Percentiles rank a stretch among this genome's conserved stretches.
These are phyloP conservation scores for Eumerus sabulonum DNA, from an alignment of 2,888 invertebrate genomes.

Conservation along the genomic window DNA sequence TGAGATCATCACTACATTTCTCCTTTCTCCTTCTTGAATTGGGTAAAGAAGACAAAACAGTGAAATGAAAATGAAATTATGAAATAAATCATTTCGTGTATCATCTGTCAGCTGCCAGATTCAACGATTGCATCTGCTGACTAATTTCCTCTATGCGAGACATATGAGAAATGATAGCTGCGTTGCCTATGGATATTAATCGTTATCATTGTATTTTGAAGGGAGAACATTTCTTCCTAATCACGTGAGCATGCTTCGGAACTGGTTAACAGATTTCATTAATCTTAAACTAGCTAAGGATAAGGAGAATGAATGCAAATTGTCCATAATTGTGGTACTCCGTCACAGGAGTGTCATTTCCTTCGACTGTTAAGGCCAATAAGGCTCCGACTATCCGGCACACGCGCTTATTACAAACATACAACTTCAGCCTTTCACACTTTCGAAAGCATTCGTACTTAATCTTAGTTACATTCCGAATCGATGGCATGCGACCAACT, in stretches of 20 bases:
- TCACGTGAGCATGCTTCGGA: too few relatives aligned
- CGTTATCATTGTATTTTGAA: constrained; percentile 1
- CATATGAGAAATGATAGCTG: constrained; percentile 12
- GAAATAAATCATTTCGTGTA: too few relatives aligned
- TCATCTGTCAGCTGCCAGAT: not conserved
- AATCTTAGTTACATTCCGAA: constrained; percentile 30
- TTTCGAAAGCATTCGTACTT: constrained; percentile 51
- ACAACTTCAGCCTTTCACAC: constrained; percentile 53
- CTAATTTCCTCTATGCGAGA: not conserved
- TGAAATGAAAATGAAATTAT: constrained; percentile 4
- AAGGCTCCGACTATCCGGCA: too few relatives aligned
- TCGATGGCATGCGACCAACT: constrained; percentile 1
- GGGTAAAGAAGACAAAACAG: too few relatives aligned
- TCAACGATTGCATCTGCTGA: not conserved
- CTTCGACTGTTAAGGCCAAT: too few relatives aligned
- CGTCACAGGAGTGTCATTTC: too few relatives aligned
- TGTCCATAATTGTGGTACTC: too few relatives aligned
- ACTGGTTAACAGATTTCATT: too few relatives aligned
- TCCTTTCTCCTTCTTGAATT: too few relatives aligned
- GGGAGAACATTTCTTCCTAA: not conserved
- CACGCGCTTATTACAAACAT: too few relatives aligned
- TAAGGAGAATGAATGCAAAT: constrained; percentile 13
- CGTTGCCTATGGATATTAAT: too few relatives aligned
- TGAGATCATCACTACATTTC: too few relatives aligned
- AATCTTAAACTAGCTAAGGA: not conserved